Conservation (phyloP, 2,113 vertebrate species). For the Phaethon lepturus region DNA sequence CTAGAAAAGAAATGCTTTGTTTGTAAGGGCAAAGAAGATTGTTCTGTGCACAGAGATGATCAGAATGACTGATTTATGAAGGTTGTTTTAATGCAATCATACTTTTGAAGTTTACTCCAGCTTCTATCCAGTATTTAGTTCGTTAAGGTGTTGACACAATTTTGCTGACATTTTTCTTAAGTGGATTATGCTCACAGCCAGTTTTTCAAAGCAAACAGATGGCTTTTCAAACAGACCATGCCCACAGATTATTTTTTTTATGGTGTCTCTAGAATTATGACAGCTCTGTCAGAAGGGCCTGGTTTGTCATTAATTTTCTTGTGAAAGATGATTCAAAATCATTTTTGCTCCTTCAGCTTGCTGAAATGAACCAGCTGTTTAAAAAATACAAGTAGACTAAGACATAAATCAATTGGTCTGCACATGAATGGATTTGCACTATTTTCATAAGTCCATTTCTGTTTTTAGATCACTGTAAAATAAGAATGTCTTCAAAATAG, state of each 20-base stretch:
- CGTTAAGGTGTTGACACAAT: slow-evolving; percentile 69
- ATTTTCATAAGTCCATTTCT: slow-evolving; percentile 29
- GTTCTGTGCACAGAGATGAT: not conserved
- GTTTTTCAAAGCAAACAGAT: slow-evolving; percentile 72
- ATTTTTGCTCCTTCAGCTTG: slow-evolving; percentile 58
- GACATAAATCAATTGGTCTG: not conserved
- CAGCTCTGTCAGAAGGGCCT: slow-evolving; percentile 50
- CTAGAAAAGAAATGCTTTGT: slow-evolving; percentile 37
- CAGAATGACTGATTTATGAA: slow-evolving; percentile 5
- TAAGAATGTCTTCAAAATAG: slow-evolving; percentile 2
- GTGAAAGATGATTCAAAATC: slow-evolving; percentile 52
- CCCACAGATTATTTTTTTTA: slow-evolving; percentile 14
- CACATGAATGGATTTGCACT: slow-evolving; percentile 27
- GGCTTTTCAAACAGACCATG: slow-evolving; percentile 64
- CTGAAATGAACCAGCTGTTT: slow-evolving; percentile 53
- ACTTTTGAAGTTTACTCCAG: slow-evolving; percentile 42
- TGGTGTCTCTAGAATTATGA: slow-evolving; percentile 41
- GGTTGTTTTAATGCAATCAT: not conserved
- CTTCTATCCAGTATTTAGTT: slow-evolving; percentile 53
- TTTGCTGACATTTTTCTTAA: slow-evolving; percentile 66
- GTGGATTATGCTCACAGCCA: slow-evolving; percentile 61
- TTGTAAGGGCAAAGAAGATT: not conserved
- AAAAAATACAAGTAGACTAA: not conserved
- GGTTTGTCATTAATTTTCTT: slow-evolving; percentile 57
- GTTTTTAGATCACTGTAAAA: slow-evolving; percentile 35